Percentiles rank a stretch among this genome's conserved stretches.
Evolutionary conservation across 2,888 invertebrate species (phyloP).

Genomic region (Gymnosoma rotundatum): DNA sequence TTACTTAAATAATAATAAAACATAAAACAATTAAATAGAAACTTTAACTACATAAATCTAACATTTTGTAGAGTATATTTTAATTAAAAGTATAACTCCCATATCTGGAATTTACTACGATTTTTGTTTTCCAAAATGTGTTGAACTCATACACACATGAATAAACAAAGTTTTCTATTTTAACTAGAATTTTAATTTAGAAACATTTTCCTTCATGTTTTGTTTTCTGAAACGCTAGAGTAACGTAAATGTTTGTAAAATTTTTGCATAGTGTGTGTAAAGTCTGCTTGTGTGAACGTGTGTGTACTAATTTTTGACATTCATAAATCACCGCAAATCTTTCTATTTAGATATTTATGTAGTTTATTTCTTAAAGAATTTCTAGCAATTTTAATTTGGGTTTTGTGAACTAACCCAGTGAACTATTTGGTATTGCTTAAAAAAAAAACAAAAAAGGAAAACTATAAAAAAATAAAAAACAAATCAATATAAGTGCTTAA

Average conservation of each 20-base stretch:
- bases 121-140: conserved; percentile 59
- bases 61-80: neutral
- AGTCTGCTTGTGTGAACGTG: neutral
- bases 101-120: conserved; percentile 42
- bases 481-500: no score
- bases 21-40: neutral
- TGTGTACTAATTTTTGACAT: conserved; percentile 6
- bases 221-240: neutral
- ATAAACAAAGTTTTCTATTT: neutral
- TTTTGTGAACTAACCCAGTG: conserved; percentile 27
- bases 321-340: conserved; percentile 3
- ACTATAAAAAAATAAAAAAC: no score
- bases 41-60: neutral
- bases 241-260: neutral
- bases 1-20: neutral
- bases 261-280: neutral
- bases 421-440: no score
- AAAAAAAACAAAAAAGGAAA: no score
- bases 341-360: neutral
- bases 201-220: conserved; percentile 11
- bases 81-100: conserved; percentile 12
- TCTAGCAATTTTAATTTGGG: conserved; percentile 16
- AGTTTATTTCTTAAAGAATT: conserved; percentile 39
- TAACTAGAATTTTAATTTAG: conserved; percentile 30
- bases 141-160: conserved; percentile 16